phyloP scores from a whole-genome alignment of 1,140 invertebrate genomes.

The Drosophila eugracilis region DNA sequence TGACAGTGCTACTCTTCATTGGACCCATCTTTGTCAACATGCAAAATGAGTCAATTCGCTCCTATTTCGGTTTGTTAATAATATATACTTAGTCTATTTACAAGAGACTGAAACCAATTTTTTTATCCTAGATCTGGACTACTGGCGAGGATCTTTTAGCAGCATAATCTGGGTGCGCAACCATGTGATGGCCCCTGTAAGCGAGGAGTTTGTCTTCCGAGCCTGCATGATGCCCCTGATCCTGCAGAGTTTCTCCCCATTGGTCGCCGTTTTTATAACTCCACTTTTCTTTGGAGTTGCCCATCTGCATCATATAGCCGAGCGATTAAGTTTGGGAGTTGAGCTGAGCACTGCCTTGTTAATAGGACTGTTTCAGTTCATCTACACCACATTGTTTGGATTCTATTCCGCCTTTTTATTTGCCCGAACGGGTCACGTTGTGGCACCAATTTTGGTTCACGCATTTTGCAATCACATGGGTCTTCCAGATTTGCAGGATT shows the following conservation, averaged over 20 bases:
- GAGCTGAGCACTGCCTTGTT: conserved; percentile 88
- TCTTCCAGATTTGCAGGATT: conserved; percentile 94
- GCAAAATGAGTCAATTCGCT: conserved; percentile 88
- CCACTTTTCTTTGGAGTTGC: conserved; percentile 97
- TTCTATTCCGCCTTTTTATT: conserved; percentile 97
- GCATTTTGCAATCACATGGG: conserved; percentile 99
- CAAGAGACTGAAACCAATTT: not conserved
- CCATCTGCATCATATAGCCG: conserved; percentile 96
- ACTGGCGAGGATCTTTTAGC: conserved; percentile 90
- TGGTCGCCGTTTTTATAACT: conserved; percentile 92
- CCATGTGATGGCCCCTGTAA: conserved; percentile 95
- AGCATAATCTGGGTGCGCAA: conserved; percentile 95
- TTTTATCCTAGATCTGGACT: conserved; percentile 88
- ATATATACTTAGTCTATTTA: no score
- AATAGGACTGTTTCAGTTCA: conserved; percentile 93
- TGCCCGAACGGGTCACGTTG: conserved; percentile 92
- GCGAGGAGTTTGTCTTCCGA: conserved; percentile 97
- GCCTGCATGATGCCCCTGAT: conserved; percentile 97
- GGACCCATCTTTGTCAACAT: conserved; percentile 92
- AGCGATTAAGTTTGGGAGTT: conserved; percentile 90
- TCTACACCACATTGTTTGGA: conserved; percentile 96
- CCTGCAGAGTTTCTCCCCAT: conserved; percentile 91
- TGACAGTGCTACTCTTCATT: conserved; percentile 94
- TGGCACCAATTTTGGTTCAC: conserved; percentile 95
- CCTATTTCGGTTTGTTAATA: conserved; percentile 88